Base-by-base conservation (phyloP, 2,888 invertebrate species). In the Monoplex corrugatus region DNA sequence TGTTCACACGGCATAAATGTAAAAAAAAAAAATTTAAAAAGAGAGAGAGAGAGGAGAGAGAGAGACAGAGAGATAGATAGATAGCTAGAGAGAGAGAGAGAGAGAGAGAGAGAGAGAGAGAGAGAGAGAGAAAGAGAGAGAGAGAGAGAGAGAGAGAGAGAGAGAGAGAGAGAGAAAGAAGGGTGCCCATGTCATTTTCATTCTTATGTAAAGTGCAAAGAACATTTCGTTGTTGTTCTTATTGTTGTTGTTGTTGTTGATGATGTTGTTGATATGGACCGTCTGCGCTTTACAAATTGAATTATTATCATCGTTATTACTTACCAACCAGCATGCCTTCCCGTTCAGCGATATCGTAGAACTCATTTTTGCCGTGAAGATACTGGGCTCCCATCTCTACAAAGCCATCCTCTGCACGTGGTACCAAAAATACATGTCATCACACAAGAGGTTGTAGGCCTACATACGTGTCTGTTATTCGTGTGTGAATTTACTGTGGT, bases 321-420 rank as follows among this genome's bases (percentile, higher is more conserved):
- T n/a, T 84, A 84, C 84, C 84, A 2, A 45, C 84, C 16, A 84
- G 84, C 84, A 84, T 84, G 2, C 35, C 35, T 38, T 87, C 87
- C 23, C 80, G 72, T 8, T 87, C 87, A n/a, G 87, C 87, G 13
- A 87, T 57, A 50, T 72, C 32, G 78, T 38, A 87, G 38, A 87
- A 38, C 13, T 80, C 80, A 35, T 80, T 80, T 38, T 80, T 40
- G 10, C 87, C 87, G 87, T 87, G 87, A 13, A 87, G 87, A 80
- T 57, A 87, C 80, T 87, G 87, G 5, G 87, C 87, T 28, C 87
- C 87, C 38, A 87, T 28, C 50, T 87, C 87, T 57, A 87, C 23
- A 43, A 75, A 75, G 8, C 87, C 87, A 19, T 63, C 43, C 28
- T 87, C 87, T 87, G 84, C 40, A 43, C n/a, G n/a, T n/a, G 23